phyloP scores from a whole-genome alignment of 2,113 vertebrate genomes.

The Cyphotilapia sp. region DNA sequence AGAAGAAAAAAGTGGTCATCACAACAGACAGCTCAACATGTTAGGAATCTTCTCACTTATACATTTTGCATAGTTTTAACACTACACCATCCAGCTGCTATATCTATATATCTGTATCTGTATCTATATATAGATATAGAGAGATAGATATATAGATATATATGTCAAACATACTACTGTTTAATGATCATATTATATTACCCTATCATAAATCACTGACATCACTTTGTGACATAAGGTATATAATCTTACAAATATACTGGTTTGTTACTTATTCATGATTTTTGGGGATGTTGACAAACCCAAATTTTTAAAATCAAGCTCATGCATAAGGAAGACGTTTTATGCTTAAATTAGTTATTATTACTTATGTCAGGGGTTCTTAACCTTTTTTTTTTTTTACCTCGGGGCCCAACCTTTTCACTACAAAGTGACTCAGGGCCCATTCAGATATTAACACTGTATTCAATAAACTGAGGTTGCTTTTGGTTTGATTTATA shows the following conservation, averaged over 20 bases:
- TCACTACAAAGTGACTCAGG: neutral
- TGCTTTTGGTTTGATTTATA: neutral
- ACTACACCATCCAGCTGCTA: neutral
- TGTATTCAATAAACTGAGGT: neutral
- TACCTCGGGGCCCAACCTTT: fast-evolving
- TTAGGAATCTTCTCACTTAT: neutral
- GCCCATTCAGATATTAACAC: neutral
- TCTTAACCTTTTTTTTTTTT: neutral
- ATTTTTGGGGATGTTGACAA: neutral
- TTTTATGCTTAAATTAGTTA: neutral
- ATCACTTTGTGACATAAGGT: neutral
- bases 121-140: neutral
- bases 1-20: neutral
- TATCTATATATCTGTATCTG: neutral
- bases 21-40: neutral
- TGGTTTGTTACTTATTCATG: neutral
- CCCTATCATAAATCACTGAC: neutral
- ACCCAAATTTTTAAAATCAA: fast-evolving
- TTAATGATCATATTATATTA: neutral
- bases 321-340: fast-evolving
- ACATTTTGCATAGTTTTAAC: neutral
- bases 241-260: neutral
- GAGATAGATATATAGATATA: neutral
- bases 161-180: neutral
- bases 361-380: neutral